Conservation (phyloP, 2,797 vertebrate genomes). For the Hypotaenidia okinawae region DNA sequence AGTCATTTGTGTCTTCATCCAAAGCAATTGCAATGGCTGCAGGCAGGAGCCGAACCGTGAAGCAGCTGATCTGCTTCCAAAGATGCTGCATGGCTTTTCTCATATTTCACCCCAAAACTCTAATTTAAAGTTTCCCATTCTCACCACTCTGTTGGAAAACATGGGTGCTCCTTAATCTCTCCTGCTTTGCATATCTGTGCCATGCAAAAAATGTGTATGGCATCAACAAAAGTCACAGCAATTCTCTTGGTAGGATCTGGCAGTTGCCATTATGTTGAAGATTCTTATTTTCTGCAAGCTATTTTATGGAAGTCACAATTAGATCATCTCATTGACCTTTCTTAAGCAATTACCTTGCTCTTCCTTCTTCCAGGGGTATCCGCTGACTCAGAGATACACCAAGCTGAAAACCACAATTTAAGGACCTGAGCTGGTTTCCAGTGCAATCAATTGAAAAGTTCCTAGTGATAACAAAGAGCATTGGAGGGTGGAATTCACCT, state of each 20-base stretch:
- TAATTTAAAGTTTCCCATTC: neutral
- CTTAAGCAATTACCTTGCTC: neutral
- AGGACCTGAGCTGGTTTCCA: neutral
- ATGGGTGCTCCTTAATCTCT: neutral
- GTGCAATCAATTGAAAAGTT: neutral
- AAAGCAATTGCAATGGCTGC: neutral
- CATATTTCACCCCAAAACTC: neutral
- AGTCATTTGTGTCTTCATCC: neutral
- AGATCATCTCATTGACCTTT: neutral
- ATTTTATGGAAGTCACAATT: neutral
- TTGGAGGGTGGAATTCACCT: neutral
- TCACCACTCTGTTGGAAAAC: neutral
- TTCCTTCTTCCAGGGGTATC: neutral
- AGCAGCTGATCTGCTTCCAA: neutral
- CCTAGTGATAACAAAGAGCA: neutral
- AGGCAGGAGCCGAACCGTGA: neutral
- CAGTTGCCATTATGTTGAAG: neutral
- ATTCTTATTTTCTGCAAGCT: neutral
- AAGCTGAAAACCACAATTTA: neutral
- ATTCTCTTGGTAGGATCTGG: neutral
- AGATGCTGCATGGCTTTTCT: neutral
- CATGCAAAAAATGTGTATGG: neutral
- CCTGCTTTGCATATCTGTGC: neutral
- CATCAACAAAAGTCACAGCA: neutral
- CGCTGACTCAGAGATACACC: neutral